Conservation (phyloP, 2,113 vertebrate genomes). For the Physeter macrocephalus region DNA sequence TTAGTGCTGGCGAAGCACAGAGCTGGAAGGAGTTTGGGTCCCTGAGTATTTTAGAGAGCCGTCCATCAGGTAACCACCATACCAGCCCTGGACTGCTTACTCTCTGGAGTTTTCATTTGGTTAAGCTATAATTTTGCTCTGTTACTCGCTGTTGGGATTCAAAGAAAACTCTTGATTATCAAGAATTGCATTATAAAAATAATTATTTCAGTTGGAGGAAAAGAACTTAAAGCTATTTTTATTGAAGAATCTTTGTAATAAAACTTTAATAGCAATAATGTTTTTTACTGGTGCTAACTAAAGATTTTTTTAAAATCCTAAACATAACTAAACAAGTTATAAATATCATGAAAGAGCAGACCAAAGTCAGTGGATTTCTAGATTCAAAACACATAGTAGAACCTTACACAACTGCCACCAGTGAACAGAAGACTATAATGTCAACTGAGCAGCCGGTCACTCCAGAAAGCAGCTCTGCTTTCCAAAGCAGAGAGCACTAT, state of each 20-base stretch:
- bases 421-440: not conserved
- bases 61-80: not conserved
- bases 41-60: not conserved
- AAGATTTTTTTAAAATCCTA: not conserved
- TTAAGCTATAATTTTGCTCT: not conserved
- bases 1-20: not conserved
- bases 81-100: not conserved
- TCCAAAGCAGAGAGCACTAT: not conserved
- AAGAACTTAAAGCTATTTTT: not conserved
- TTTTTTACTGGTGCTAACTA: not conserved
- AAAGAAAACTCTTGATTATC: not conserved
- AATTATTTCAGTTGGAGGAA: not conserved
- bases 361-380: not conserved
- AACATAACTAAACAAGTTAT: not conserved
- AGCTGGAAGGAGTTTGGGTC: not conserved
- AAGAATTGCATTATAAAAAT: not conserved
- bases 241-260: not conserved
- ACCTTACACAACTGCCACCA: not conserved
- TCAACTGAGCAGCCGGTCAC: not conserved
- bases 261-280: not conserved
- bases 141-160: not conserved
- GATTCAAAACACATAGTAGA: not conserved
- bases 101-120: not conserved
- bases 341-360: not conserved
- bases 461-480: not conserved